Conservation (phyloP, 2,113 vertebrate species). For the Tragelaphus imberbis region DNA sequence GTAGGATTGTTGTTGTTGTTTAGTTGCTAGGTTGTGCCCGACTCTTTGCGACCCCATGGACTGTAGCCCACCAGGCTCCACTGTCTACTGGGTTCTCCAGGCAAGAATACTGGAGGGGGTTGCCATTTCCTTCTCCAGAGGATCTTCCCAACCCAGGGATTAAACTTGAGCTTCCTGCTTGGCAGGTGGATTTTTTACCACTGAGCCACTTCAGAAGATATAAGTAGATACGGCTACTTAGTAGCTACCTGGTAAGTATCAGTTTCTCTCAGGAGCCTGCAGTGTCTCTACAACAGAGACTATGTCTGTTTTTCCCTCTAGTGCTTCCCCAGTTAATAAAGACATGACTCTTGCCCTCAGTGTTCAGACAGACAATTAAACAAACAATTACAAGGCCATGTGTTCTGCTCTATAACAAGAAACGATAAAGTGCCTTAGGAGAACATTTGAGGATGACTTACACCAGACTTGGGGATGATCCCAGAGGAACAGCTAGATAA, state of each 20-base stretch:
- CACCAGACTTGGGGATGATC: not conserved
- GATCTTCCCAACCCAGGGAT: not conserved
- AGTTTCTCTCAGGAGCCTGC: not conserved
- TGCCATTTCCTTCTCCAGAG: not conserved
- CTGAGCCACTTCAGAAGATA: not conserved
- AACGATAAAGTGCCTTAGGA: not conserved
- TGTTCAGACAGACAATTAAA: slow-evolving; percentile 10
- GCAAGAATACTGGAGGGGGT: not conserved
- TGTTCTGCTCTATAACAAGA: not conserved
- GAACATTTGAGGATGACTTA: not conserved
- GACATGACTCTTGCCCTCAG: not conserved
- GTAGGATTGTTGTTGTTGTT: not conserved
- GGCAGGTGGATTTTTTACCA: not conserved
- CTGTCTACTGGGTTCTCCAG: not conserved
- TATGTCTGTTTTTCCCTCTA: not conserved
- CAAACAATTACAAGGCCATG: not conserved
- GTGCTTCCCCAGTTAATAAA: slow-evolving; percentile 11
- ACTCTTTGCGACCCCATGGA: not conserved
- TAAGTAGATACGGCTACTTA: not conserved
- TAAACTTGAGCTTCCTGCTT: not conserved
- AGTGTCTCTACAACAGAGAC: not conserved
- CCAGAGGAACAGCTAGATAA: not conserved
- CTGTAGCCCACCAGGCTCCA: not conserved
- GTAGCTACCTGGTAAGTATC: not conserved
- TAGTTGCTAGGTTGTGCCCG: not conserved